These are phyloP conservation scores for Anisognathus igniventris DNA, from an alignment of 2,797 vertebrate genomes.

Conservation along the genomic window DNA sequence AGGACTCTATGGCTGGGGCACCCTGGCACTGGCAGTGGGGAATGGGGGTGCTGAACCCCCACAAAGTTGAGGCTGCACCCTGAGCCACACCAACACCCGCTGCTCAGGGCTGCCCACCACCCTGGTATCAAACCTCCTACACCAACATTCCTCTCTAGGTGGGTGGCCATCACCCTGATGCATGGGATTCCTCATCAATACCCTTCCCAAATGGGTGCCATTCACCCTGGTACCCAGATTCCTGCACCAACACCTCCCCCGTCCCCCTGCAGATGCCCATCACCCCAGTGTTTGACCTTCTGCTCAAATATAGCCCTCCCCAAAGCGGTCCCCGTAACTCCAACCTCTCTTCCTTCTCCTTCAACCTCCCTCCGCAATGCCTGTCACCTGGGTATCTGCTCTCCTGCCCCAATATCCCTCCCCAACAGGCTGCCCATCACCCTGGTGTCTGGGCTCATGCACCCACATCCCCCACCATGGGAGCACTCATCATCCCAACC, in stretches of 20 bases:
- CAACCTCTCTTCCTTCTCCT: background rate
- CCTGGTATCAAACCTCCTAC: background rate
- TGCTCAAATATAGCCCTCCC: background rate
- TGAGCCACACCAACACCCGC: accelerated
- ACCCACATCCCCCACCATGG: background rate
- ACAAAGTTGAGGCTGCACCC: background rate
- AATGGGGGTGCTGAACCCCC: background rate
- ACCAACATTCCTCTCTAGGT: background rate
- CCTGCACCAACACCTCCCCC: background rate
- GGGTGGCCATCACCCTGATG: background rate
- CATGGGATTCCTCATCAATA: background rate
- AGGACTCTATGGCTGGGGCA: background rate
- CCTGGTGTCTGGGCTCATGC: background rate
- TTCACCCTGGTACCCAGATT: background rate
- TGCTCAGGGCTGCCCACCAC: background rate
- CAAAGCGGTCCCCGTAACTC: background rate
- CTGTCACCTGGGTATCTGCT: background rate
- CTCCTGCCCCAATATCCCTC: background rate
- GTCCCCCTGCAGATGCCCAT: background rate
- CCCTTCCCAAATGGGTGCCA: background rate
- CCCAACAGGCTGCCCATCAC: background rate
- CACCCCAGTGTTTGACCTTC: background rate
- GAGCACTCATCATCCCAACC: background rate
- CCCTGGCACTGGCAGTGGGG: background rate
- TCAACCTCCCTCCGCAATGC: background rate